phyloP scores from a whole-genome alignment of 1,140 invertebrate species.

The Danaus melanippus region DNA sequence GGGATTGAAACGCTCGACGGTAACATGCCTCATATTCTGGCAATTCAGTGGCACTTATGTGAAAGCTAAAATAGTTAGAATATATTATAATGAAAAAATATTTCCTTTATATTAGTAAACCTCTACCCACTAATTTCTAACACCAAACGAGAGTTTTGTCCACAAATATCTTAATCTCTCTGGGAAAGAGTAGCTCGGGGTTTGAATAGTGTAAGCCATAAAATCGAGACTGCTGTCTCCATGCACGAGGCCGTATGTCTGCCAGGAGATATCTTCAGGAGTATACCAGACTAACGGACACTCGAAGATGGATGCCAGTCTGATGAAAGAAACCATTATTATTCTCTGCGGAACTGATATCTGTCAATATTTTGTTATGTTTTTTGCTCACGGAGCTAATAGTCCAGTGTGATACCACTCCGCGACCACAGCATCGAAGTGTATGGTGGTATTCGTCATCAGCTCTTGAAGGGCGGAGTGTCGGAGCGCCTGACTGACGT shows the following conservation, averaged over 20 bases:
- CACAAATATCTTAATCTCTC: constrained; percentile 21
- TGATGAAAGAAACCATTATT: constrained; percentile 7
- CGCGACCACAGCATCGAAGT: constrained; percentile 32
- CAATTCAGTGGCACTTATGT: constrained; percentile 26
- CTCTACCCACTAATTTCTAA: constrained; percentile 31
- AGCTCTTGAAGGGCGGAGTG: constrained; percentile 27
- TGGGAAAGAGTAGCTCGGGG: constrained; percentile 13
- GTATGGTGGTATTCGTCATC: constrained; percentile 17
- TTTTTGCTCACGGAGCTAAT: constrained; percentile 34
- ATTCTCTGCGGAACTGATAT: background rate
- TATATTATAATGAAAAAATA: too few relatives aligned
- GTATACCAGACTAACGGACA: constrained; percentile 39
- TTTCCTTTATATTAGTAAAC: background rate
- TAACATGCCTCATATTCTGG: constrained; percentile 30
- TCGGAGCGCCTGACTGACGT: constrained; percentile 14
- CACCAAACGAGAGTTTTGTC: constrained; percentile 21
- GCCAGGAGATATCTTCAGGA: constrained; percentile 26
- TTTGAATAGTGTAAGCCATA: constrained; percentile 14
- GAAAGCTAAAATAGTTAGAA: constrained; percentile 24
- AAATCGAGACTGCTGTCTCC: constrained; percentile 8
- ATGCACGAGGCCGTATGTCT: constrained; percentile 27
- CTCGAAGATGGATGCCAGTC: constrained; percentile 29
- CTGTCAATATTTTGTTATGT: background rate
- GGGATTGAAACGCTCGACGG: constrained; percentile 18
- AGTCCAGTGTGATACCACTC: constrained; percentile 40